phyloP scores from a whole-genome alignment of 30 jellyfish, hydroid and myxozoan genomes.

The Hydractinia symbiolongicarpus region DNA sequence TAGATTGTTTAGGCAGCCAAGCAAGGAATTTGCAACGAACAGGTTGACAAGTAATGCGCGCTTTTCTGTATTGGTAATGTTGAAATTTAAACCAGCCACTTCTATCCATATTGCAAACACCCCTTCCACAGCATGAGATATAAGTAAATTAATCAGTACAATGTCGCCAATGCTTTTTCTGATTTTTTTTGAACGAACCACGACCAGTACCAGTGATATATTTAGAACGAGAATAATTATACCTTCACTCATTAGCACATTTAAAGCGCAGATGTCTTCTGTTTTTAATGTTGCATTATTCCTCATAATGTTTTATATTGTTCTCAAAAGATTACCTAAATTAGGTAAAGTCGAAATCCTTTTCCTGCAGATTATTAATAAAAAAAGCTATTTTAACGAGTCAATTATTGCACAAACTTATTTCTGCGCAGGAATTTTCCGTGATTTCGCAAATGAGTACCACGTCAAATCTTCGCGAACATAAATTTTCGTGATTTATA shows the following conservation, averaged over 20 bases:
- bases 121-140: not conserved
- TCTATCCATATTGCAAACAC: conserved; percentile 5
- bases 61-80: not conserved
- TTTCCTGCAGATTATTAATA: too few relatives aligned
- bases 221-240: not conserved
- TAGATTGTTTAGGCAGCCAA: conserved; percentile 2
- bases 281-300: too few relatives aligned
- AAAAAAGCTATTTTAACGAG: too few relatives aligned
- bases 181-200: not conserved
- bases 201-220: not conserved
- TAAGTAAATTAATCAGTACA: not conserved
- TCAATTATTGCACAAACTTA: too few relatives aligned
- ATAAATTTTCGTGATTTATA: too few relatives aligned
- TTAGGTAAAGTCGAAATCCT: too few relatives aligned
- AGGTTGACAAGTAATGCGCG: not conserved
- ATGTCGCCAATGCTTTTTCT: not conserved
- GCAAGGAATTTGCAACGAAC: not conserved
- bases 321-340: too few relatives aligned
- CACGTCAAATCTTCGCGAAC: too few relatives aligned
- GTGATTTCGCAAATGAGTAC: too few relatives aligned
- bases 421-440: too few relatives aligned
- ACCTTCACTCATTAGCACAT: not conserved
- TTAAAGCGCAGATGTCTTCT: too few relatives aligned
- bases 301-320: too few relatives aligned
- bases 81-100: not conserved